Conservation (phyloP, 2,113 vertebrate species). For the Miniopterus natalensis region DNA sequence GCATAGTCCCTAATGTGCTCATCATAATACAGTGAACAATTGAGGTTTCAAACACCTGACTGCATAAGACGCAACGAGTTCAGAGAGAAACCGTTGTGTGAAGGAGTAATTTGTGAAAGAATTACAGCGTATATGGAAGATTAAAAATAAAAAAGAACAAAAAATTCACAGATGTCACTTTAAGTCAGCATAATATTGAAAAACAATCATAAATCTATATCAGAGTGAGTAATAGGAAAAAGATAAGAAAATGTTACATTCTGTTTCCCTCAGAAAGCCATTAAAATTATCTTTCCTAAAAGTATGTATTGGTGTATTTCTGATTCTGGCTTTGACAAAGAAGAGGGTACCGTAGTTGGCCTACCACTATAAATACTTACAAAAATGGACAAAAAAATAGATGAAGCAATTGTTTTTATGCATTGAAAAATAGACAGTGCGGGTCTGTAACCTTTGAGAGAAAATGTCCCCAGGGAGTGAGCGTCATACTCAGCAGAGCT, state of each 20-base stretch:
- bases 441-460: not conserved
- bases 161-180: conserved; percentile 56
- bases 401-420: not conserved
- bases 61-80: conserved; percentile 23
- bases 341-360: not conserved
- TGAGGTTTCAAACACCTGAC: conserved; percentile 54
- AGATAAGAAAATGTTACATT: not conserved
- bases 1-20: conserved; percentile 60
- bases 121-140: not conserved
- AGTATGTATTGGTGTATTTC: not conserved
- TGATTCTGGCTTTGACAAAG: conserved; percentile 40
- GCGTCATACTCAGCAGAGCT: not conserved
- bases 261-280: not conserved
- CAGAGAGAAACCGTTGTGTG: conserved; percentile 57
- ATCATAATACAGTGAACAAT: conserved; percentile 71
- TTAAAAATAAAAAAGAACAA: conserved; percentile 58
- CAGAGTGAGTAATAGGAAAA: conserved; percentile 29
- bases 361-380: not conserved
- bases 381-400: conserved; percentile 26
- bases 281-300: not conserved
- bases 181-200: conserved; percentile 40
- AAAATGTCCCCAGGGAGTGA: not conserved
- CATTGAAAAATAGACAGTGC: not conserved
- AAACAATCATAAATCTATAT: conserved; percentile 18
- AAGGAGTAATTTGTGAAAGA: conserved; percentile 25